Evolutionary conservation across 2,797 vertebrate genomes (phyloP), one percentile per base, ranked within the genome.

Genomic region (Acrossocheilus wenchowensis): DNA sequence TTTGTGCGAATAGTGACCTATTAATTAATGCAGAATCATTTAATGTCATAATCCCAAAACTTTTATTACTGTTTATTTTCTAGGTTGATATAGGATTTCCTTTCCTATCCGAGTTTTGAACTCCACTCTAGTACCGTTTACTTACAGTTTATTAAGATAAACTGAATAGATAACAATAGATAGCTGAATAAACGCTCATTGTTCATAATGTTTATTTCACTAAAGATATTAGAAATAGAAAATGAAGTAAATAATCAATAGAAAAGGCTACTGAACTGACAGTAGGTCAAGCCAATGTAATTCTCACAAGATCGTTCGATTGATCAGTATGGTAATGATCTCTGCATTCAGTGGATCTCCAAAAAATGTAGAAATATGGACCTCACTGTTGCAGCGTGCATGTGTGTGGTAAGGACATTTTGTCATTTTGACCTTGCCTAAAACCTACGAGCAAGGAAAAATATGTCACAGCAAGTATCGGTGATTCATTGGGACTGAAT

Each of bases 381-480:
- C 6, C 19, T 54, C 34, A 4, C 8, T 30, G 5, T 52, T 39
- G 11, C 36, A 5, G 81, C 23, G 17, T 52, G 68, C 57, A 9
- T 72, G 26, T 83, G 17, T 83, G 39, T 23, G n/a, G 36, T 14
- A 26, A 72, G 19, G n/a, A 85, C 64, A 45, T 79, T 78, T 57
- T 85, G 50, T 17, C 11, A 78, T 74, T 72, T 72, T 81, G 84
- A 81, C 68, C 78, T 86, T 81, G 84, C 3, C 48, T 66, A 52
- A 77, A 84, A 64, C 30, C 57, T 64, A 64, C 83, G 26, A 45
- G 68, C 68, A 17, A 64, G 50, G 36, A 60, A 72, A 72, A 79
- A 39, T 72, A 79, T 79, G 39, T 72, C 68, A 80, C 77, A 66
- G 23, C 7, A n/a, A 72, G 77, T 7, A 48, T 72, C 8, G 11